Evolutionary conservation across 1,140 invertebrate species (phyloP), one percentile per base, ranked within the genome.

Genomic region (Sitodiplosis mosellana): DNA sequence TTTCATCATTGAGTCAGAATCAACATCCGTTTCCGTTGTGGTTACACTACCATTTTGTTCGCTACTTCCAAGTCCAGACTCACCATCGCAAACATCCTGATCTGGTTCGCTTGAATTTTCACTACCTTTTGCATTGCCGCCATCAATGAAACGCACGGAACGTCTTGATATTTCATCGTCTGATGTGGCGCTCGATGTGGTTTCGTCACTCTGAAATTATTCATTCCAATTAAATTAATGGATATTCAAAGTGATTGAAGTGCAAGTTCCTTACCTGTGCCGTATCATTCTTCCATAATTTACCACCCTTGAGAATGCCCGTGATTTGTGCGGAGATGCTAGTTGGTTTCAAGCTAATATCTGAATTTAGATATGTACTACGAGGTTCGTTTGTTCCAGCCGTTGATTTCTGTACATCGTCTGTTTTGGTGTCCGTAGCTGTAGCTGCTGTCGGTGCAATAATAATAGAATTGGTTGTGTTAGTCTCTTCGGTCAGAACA

Each of bases 251-350:
- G 5, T 19, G 1, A 34, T 14, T 22, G 18, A 34, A 1, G 18
- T 12, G 18, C 27, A 36, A 46, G 33, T 5, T 19, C 21, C 53
- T 53, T 41, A 59, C 64, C 52, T 67, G 66, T 10, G 50, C 46
- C 18, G 63, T 63, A 40, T 67, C 63, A 53, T 70, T 69, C 50
- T 74, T 75, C 74, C 75, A 77, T 4, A 76, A 56, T 50, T 74
- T 72, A 14, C 75, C 75, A 18, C 75, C 74, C 55, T 78, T 77
- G 0, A 78, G 59, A 21, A 77, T 78, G 22, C 74, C 73, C 48
- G 66, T 70, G 15, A 73, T 70, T 47, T 69, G 69, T 27, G 69
- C 67, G 7, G 67, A 63, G n/a, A 20, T 10, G 17, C 19, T 20
- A 17, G 18, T 19, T n/a, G 15, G n/a, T 15, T 40, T 41, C n/a